Evolutionary conservation across 2,797 vertebrate genomes (phyloP).

Genomic region (Vultur gryphus): DNA sequence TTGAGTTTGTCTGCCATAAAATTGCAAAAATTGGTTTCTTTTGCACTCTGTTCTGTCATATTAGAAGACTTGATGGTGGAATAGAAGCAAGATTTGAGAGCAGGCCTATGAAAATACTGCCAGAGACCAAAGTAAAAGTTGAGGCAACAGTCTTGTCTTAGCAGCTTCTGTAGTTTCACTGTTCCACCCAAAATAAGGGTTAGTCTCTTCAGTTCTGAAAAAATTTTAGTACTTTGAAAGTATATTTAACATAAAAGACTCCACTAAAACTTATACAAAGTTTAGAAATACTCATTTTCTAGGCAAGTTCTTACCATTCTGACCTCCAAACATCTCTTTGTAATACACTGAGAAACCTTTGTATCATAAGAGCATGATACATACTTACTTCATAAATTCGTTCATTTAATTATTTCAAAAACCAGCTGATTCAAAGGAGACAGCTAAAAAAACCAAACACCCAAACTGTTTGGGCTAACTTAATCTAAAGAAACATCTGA

Average conservation of each 20-base stretch:
- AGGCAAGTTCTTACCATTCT: not conserved
- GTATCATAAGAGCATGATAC: not conserved
- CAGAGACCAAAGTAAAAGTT: not conserved
- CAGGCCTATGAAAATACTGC: not conserved
- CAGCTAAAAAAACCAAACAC: not conserved
- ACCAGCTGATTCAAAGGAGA: not conserved
- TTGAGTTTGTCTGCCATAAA: not conserved
- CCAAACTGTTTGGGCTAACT: not conserved
- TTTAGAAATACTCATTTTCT: not conserved
- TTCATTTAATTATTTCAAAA: not conserved
- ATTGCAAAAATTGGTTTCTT: not conserved
- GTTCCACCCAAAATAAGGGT: not conserved
- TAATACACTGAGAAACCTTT: not conserved
- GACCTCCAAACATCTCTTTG: not conserved
- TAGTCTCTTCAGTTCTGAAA: not conserved
- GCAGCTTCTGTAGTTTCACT: not conserved
- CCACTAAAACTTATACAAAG: not conserved
- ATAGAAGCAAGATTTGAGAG: not conserved
- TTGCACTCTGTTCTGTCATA: not conserved
- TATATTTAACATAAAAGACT: not conserved
- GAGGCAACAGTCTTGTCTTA: not conserved
- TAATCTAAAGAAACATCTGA: not conserved
- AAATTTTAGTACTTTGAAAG: not conserved
- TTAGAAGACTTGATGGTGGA: not conserved
- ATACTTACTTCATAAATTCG: not conserved